A percentile compares a stretch with the other conserved stretches of the same genome.
These are phyloP conservation scores for Yoshiicerus persimilis DNA, from an alignment of 1,140 invertebrate genomes.

Conservation along the genomic window DNA sequence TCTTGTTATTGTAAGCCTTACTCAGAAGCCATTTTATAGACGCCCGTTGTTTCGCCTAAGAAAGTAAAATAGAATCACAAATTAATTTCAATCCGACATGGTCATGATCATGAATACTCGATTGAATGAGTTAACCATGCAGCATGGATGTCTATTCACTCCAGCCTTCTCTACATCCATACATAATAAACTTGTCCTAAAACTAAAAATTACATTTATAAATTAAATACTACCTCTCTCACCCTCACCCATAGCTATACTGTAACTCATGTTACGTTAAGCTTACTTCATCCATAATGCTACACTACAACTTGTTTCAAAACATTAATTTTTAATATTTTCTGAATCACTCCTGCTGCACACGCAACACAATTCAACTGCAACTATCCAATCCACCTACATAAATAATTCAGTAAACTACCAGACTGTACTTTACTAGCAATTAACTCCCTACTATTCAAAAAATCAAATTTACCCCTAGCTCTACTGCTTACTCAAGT, in stretches of 20 bases:
- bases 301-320: not conserved
- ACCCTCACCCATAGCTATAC: not conserved
- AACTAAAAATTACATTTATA: not conserved
- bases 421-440: not conserved
- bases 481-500: not conserved
- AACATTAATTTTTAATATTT: not conserved
- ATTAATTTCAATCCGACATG: slow-evolving; percentile 15
- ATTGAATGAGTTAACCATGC: not conserved
- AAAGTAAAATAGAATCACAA: slow-evolving; percentile 54
- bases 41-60: slow-evolving; percentile 93
- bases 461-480: not conserved
- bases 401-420: not conserved
- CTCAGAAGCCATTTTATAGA: slow-evolving; percentile 96
- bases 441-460: not conserved
- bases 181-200: not conserved
- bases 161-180: not conserved
- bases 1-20: slow-evolving; percentile 93
- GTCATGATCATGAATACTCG: slow-evolving; percentile 20
- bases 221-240: not conserved
- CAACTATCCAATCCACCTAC: not conserved
- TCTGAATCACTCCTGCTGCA: not conserved
- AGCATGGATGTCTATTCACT: not conserved
- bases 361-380: too few relatives aligned
- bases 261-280: not conserved
- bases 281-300: not conserved